A percentile compares a stretch with the other conserved stretches of the same genome.
Conservation (phyloP, 2,113 vertebrate genomes). For the Tylochromis polylepis region DNA sequence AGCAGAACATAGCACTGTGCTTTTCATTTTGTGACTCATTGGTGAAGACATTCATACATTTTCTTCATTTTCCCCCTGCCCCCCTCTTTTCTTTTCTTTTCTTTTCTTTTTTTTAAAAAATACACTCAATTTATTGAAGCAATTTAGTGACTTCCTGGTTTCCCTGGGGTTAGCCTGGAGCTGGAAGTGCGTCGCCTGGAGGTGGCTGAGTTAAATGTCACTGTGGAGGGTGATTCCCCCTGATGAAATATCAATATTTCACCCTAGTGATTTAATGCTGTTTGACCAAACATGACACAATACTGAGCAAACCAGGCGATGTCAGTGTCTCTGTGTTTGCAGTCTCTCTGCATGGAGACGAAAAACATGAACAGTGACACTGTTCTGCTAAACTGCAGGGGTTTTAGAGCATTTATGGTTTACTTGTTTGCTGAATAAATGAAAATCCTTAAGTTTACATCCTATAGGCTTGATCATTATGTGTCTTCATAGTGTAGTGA, state of each 20-base stretch:
- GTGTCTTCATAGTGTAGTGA: neutral
- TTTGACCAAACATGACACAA: slow-evolving; percentile 66
- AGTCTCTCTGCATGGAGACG: neutral
- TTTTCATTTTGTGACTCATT: neutral
- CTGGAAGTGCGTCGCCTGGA: slow-evolving; percentile 33
- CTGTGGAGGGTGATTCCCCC: slow-evolving; percentile 33
- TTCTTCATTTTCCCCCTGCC: neutral
- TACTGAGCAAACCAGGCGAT: slow-evolving; percentile 44
- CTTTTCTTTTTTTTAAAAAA: neutral
- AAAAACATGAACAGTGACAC: neutral
- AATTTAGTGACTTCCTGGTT: slow-evolving; percentile 32
- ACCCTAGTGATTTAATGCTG: slow-evolving; percentile 43
- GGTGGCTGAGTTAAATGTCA: slow-evolving; percentile 57
- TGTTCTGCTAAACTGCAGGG: neutral
- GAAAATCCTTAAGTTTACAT: neutral
- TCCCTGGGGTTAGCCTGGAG: slow-evolving; percentile 18
- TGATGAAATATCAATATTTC: slow-evolving; percentile 70
- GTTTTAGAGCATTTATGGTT: neutral
- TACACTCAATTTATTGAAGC: slow-evolving; percentile 45
- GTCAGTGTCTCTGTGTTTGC: slow-evolving; percentile 2
- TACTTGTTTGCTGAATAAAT: neutral
- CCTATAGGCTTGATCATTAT: neutral
- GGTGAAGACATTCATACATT: neutral
- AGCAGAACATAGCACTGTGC: neutral
- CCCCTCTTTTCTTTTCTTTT: neutral